Evolutionary conservation across 2,888 invertebrate species (phyloP).

Genomic region (Cosmopolites sordidus): DNA sequence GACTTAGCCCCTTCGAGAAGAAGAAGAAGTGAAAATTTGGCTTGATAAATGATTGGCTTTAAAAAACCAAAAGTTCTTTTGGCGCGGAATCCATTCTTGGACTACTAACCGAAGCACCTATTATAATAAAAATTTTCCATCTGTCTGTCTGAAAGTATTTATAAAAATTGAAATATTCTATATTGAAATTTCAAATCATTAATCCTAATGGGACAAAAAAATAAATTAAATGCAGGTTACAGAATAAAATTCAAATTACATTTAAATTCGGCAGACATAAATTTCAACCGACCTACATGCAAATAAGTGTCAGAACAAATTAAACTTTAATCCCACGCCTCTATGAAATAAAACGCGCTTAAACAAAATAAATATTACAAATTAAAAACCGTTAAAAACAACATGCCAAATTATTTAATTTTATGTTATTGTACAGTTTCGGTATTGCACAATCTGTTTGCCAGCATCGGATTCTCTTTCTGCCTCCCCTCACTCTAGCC

Average conservation of each 20-base stretch:
- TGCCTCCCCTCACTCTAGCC: not conserved
- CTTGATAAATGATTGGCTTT: too few species aligned
- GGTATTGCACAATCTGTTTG: not conserved
- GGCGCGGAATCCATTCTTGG: too few species aligned
- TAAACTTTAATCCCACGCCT: conserved; percentile 6
- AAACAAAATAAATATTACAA: conserved; percentile 13
- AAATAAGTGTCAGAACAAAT: conserved; percentile 10
- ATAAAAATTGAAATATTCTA: too few species aligned
- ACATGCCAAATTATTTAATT: conserved; percentile 8
- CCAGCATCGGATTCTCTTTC: not conserved
- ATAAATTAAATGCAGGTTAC: not conserved
- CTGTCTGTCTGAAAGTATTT: too few species aligned
- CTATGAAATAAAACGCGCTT: conserved; percentile 3
- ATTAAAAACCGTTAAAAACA: conserved; percentile 9
- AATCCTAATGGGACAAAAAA: not conserved
- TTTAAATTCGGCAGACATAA: conserved; percentile 2
- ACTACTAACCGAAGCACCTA: too few species aligned
- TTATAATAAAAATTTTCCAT: too few species aligned
- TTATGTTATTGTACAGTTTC: conserved; percentile 1
- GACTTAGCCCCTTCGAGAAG: too few species aligned
- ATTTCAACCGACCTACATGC: conserved; percentile 9
- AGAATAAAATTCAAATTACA: conserved; percentile 3
- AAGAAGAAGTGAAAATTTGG: too few species aligned
- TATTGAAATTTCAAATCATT: too few species aligned
- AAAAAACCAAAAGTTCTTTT: too few species aligned